Percentiles rank a stretch among this genome's conserved stretches.
phyloP scores from a whole-genome alignment of 2,797 vertebrate genomes.

The Natrix natrix region DNA sequence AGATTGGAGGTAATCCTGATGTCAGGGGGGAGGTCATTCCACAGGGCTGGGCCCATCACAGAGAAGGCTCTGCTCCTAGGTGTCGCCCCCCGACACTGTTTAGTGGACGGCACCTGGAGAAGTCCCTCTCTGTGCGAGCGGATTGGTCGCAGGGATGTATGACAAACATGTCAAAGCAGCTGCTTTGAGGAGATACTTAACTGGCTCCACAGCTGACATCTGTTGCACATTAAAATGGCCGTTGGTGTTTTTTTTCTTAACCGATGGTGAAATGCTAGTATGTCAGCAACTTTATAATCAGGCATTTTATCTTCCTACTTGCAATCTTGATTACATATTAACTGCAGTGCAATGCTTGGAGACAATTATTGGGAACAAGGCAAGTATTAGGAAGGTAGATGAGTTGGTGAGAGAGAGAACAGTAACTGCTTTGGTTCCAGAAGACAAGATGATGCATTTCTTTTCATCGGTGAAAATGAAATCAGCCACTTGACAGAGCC shows the following conservation, averaged over 20 bases:
- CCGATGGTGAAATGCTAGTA: background rate
- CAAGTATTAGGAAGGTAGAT: background rate
- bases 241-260: background rate
- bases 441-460: background rate
- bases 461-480: background rate
- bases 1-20: too few species aligned
- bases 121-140: too few species aligned
- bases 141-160: too few species aligned
- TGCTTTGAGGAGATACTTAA: background rate
- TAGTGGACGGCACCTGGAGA: too few species aligned
- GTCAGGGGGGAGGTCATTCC: too few species aligned
- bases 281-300: background rate
- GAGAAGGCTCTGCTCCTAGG: too few species aligned
- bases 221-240: background rate
- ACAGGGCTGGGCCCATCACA: too few species aligned
- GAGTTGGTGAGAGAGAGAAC: background rate
- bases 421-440: background rate
- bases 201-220: background rate
- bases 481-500: background rate
- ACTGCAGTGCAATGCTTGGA: background rate
- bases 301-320: background rate
- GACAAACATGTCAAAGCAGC: background rate
- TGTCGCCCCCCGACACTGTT: too few species aligned
- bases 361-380: background rate
- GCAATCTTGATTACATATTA: background rate